phyloP scores from a whole-genome alignment of 2,113 vertebrate species.

The Heterochromis multidens region DNA sequence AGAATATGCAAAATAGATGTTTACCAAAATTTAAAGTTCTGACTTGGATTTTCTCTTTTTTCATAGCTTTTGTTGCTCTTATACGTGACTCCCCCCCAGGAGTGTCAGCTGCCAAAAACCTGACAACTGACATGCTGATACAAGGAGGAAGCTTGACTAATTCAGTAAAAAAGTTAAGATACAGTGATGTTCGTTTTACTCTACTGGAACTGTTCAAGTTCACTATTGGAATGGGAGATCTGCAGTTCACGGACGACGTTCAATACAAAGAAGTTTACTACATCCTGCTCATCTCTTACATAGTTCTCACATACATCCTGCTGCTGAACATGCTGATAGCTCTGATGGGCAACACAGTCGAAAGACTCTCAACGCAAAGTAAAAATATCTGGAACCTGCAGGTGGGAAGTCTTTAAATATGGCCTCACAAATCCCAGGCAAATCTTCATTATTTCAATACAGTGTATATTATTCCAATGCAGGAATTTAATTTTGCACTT shows the following conservation, averaged over 20 bases:
- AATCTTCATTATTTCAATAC: not conserved
- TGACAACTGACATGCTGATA: not conserved
- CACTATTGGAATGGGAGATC: conserved; percentile 92
- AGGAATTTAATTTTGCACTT: too few species aligned
- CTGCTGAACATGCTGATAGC: conserved; percentile 96
- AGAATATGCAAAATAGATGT: not conserved
- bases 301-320: conserved; percentile 91
- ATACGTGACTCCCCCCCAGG: conserved; percentile 58
- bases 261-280: conserved; percentile 86
- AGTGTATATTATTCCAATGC: too few species aligned
- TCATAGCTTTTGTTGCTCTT: conserved; percentile 83
- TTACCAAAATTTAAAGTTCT: not conserved
- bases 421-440: not conserved
- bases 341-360: conserved; percentile 87
- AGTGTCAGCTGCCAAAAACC: not conserved
- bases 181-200: too few species aligned
- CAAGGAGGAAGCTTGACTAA: not conserved
- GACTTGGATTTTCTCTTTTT: not conserved
- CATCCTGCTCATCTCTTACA: conserved; percentile 84
- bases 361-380: conserved; percentile 82
- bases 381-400: conserved; percentile 92
- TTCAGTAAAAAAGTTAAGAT: too few species aligned
- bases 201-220: conserved; percentile 95
- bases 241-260: conserved; percentile 89
- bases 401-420: conserved; percentile 62